A percentile compares a stretch with the other conserved stretches of the same genome.
Evolutionary conservation across 2,797 vertebrate species (phyloP).

Genomic region (Brachyrhaphis roseni): DNA sequence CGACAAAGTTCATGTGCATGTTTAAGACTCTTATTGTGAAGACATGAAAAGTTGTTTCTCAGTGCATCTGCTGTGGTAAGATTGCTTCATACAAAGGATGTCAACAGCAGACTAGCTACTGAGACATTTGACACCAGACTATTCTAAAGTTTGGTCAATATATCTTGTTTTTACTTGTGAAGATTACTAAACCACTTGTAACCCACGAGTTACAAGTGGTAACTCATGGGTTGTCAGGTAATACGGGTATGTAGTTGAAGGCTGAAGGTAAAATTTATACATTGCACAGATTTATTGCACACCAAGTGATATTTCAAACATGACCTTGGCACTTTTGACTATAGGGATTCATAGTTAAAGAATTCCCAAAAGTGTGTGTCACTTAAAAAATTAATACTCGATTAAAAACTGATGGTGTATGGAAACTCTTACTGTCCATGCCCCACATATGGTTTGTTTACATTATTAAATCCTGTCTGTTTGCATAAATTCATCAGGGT

Average conservation of each 20-base stretch:
- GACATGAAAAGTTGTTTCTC: not conserved
- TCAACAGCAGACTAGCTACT: not conserved
- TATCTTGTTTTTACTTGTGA: not conserved
- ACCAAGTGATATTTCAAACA: not conserved
- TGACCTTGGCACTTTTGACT: not conserved
- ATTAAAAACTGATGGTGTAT: not conserved
- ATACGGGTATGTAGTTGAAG: not conserved
- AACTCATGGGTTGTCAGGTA: not conserved
- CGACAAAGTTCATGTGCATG: not conserved
- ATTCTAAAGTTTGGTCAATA: not conserved
- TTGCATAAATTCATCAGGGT: not conserved
- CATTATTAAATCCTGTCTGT: too few species aligned
- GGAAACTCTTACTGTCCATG: not conserved
- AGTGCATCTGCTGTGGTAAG: not conserved
- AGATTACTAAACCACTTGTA: not conserved
- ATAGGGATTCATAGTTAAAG: not conserved
- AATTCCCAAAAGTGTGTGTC: not conserved
- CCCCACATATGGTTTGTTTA: not conserved
- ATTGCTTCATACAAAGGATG: too few species aligned
- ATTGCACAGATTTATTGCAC: not conserved
- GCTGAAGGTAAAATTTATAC: not conserved
- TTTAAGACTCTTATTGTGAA: not conserved
- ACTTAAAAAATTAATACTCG: not conserved
- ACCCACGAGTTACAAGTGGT: too few species aligned
- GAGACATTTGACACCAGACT: not conserved